Conservation (phyloP, 2,888 invertebrate species). For the Acleris sparsana region DNA sequence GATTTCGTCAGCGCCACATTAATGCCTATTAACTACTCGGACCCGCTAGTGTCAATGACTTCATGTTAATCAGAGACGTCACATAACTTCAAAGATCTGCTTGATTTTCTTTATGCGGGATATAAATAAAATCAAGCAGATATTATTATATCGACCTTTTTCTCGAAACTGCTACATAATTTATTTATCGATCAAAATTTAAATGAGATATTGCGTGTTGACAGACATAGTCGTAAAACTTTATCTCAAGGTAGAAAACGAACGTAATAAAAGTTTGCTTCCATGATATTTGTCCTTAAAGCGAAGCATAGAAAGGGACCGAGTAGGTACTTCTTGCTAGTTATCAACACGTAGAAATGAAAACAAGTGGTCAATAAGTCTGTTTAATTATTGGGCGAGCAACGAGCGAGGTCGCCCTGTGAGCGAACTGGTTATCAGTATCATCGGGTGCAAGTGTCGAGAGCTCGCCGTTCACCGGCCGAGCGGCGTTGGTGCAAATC, state of each 20-base stretch:
- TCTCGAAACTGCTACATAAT: conserved; percentile 17
- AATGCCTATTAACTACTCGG: conserved; percentile 18
- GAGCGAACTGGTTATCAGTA: conserved; percentile 76
- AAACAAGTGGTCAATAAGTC: conserved; percentile 77
- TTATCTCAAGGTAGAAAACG: conserved; percentile 43
- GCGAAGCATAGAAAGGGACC: conserved; percentile 53
- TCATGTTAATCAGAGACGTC: conserved; percentile 28
- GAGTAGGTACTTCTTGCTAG: conserved; percentile 40
- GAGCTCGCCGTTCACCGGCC: conserved; percentile 43
- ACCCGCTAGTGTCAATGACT: conserved; percentile 53
- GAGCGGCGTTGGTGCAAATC: conserved; percentile 10
- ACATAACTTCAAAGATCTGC: conserved; percentile 3
- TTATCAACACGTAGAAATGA: conserved; percentile 67
- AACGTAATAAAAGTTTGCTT: conserved; percentile 14
- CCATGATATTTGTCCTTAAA: conserved; percentile 49
- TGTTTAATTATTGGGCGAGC: conserved; percentile 75
- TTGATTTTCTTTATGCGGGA: conserved; percentile 6
- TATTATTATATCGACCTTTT: neutral
- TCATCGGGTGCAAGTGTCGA: conserved; percentile 56
- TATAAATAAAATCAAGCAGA: neutral
- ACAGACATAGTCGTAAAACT: conserved; percentile 2
- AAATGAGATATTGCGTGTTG: neutral
- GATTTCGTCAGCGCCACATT: conserved; percentile 28
- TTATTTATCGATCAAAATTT: conserved; percentile 4
- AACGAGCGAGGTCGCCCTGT: conserved; percentile 75